phyloP scores from a whole-genome alignment of 2,113 vertebrate genomes.

The Pionites leucogaster region DNA sequence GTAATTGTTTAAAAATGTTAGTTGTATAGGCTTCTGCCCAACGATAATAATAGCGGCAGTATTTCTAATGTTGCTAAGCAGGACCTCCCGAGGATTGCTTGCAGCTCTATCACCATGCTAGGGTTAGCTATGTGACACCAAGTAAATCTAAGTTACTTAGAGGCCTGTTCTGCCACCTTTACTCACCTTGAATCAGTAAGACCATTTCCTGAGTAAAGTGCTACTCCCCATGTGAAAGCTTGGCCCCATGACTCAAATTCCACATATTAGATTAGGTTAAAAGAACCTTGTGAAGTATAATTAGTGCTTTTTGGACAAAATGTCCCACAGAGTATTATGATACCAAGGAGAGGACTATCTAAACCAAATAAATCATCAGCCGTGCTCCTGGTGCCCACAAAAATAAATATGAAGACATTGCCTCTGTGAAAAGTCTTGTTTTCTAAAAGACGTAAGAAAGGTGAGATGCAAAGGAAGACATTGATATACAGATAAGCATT shows the following conservation, averaged over 20 bases:
- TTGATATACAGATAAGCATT: not conserved
- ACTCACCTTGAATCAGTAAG: conserved; percentile 53
- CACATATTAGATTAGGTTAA: conserved; percentile 35
- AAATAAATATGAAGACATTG: not conserved
- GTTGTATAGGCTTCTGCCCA: conserved; percentile 2
- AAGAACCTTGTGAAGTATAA: conserved; percentile 24
- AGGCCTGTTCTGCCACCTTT: conserved; percentile 8
- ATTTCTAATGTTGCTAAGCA: not conserved
- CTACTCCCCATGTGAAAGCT: conserved; percentile 22
- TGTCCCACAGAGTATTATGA: not conserved
- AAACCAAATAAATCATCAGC: not conserved
- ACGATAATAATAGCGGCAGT: not conserved
- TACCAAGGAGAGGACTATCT: not conserved
- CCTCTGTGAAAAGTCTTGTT: not conserved
- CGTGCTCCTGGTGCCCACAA: not conserved
- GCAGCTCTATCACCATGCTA: not conserved
- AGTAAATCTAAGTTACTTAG: not conserved
- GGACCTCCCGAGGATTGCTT: not conserved
- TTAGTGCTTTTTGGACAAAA: conserved; percentile 27
- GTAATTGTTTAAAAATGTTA: not conserved
- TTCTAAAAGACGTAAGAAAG: not conserved
- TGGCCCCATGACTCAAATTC: not conserved
- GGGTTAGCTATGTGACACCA: conserved; percentile 27
- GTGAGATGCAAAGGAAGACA: conserved; percentile 5
- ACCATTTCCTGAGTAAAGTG: conserved; percentile 54